Evolutionary conservation across 2,888 invertebrate species (phyloP), one percentile per base, ranked within the genome.

Genomic region (Nebria salina): DNA sequence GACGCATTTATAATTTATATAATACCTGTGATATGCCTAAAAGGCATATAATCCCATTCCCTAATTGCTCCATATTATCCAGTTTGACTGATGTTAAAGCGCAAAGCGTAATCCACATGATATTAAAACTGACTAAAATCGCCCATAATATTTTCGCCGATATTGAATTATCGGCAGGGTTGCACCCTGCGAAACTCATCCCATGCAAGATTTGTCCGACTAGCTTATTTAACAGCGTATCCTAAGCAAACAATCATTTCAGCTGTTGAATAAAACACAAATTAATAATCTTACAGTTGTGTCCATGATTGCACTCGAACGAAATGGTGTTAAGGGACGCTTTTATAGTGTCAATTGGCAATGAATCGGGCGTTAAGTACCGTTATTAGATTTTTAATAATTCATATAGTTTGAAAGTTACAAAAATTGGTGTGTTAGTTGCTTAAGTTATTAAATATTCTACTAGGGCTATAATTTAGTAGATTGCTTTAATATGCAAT

Each of bases 1-100:
- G 20, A 1, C n/a, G 15, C 9, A 20, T 11, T 20, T 20, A 66
- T 66, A 25, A 13, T 66, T 68, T 6, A 0, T 34, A 26, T 1
- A 8, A 11, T 73, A 73, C 73, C 73, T 73, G 73, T 15, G 73
- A 73, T 41, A 73, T 73, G 20, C 73, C 73, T 15, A 73, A 41
- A 41, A 73, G 26, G 15, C 20, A 4, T 26, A 73, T 73, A 13
- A 73, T 43, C 41, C 42, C 42, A 41, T 73, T 73, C 1, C 73
- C 73, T 41, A 73, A 8, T 41, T 9, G n/a, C 26, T 73, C 73
- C 73, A 73, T 73, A n/a, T 41, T 42, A 26, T 73, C 73, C 8
- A 73, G 20, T 73, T 43, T 41, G 9, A 11, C 2, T 41, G 73
- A n/a, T 13, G 73, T 73, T 13, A 73, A 26, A 6, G 15, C 43